A percentile compares a stretch with the other conserved stretches of the same genome.
These are phyloP conservation scores for Microtus montanus DNA, from an alignment of 2,113 vertebrate species.

Conservation along the genomic window DNA sequence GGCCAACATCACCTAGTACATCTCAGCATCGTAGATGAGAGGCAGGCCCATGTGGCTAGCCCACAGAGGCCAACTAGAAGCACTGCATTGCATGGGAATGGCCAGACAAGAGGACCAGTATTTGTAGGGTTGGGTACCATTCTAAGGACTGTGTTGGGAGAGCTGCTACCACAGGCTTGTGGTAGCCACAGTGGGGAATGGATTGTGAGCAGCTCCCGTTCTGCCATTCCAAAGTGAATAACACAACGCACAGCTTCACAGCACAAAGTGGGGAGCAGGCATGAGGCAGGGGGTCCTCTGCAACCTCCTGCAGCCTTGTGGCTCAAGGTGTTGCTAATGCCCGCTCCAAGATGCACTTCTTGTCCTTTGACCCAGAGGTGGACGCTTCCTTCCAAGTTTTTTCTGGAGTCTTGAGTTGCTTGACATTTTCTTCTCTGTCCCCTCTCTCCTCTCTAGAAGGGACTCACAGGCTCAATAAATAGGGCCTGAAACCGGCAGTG, in stretches of 20 bases:
- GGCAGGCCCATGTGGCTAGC: not conserved
- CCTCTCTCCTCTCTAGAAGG: constrained; percentile 62
- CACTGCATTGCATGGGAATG: accelerated
- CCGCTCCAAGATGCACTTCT: not conserved
- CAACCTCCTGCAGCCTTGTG: accelerated
- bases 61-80: not conserved
- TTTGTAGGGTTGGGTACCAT: not conserved
- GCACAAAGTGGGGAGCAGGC: not conserved
- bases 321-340: accelerated
- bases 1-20: not conserved
- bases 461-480: constrained; percentile 77
- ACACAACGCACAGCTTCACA: accelerated
- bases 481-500: constrained; percentile 48
- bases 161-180: accelerated
- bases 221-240: too few relatives aligned
- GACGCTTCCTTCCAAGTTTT: not conserved
- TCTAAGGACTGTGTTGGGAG: not conserved
- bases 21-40: accelerated
- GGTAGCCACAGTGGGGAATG: not conserved
- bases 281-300: not conserved
- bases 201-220: accelerated
- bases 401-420: not conserved
- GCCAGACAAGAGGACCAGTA: not conserved
- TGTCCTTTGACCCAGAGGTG: not conserved
- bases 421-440: constrained; percentile 38